Evolutionary conservation across 2,888 invertebrate species (phyloP), one percentile per base, ranked within the genome.

Genomic region (Loripinus fragilis): DNA sequence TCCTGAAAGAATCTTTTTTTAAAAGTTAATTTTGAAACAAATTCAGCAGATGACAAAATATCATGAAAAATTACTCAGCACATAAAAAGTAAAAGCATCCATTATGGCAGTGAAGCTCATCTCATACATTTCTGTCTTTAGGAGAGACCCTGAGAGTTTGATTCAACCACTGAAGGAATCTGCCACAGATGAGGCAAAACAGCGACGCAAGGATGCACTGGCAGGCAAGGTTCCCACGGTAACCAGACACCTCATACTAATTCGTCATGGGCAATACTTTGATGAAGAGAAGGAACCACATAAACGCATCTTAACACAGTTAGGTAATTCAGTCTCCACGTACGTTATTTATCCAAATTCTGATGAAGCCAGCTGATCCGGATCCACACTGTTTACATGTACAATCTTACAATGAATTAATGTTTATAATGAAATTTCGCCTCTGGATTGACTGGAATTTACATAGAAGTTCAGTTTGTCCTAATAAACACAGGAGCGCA

Each of bases 231-330:
- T 74, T 5, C 89, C 91, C 10, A 90, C 76, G 30, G 96, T 96
- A 0, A 95, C 95, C 0, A 94, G 98, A n/a, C 97, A 99, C 93
- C 93, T 99, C 71, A 95, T 99, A 86, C 95, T 99, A 23, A 96
- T 99, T 78, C 95, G 99, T 52, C 99, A 99, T 93, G 99, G 99
- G 0, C 99, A 99, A 93, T 99, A 99, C 92, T 95, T 97, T 89
- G 94, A 96, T 52, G 94, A 95, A 15, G 97, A 97, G 0, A 93
- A 94, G 41, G 95, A 94, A 0, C 98, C 98, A 91, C 94, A 95
- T 8, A 96, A 97, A 30, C 95, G 97, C 89, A 94, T 94, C 71
- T 95, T 99, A 17, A 98, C 99, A 0, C 95, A 96, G 66, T 94
- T 98, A 75, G 98, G 98, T 95, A 94, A 71, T n/a, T 41, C 1